These are phyloP conservation scores for Helicoverpa armigera DNA, from an alignment of 1,140 invertebrate genomes.

Conservation along the genomic window DNA sequence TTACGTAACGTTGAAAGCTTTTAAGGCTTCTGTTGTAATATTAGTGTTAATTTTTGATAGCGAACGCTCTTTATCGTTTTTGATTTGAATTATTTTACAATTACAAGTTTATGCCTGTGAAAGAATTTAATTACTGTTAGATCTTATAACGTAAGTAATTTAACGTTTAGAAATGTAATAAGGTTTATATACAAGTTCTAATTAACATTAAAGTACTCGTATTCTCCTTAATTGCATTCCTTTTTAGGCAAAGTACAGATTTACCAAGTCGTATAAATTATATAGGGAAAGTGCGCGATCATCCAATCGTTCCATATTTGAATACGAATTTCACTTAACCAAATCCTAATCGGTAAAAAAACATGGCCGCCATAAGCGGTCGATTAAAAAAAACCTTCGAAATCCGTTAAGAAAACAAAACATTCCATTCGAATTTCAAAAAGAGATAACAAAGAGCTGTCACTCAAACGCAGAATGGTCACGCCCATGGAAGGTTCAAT, in stretches of 20 bases:
- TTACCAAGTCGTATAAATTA: background rate
- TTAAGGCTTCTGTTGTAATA: constrained; percentile 33
- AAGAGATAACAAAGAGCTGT: constrained; percentile 67
- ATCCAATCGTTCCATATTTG: background rate
- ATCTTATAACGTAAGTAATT: constrained; percentile 3
- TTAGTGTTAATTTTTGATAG: constrained; percentile 38
- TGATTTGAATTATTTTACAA: background rate
- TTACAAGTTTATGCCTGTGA: background rate
- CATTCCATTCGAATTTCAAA: constrained; percentile 62
- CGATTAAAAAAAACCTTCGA: constrained; percentile 52
- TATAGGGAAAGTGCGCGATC: background rate
- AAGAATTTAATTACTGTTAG: constrained; percentile 22
- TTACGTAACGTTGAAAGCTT: constrained; percentile 44
- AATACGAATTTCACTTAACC: constrained; percentile 12
- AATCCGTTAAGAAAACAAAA: constrained; percentile 61
- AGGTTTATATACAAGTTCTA: background rate
- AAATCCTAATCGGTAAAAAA: constrained; percentile 5
- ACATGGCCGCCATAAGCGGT: constrained; percentile 17
- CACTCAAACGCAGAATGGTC: constrained; percentile 66
- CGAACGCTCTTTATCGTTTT: constrained; percentile 6
- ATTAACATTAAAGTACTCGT: background rate
- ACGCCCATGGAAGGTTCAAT: constrained; percentile 63
- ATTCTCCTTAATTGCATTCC: background rate
- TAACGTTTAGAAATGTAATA: background rate
- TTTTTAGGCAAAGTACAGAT: background rate